phyloP scores from a whole-genome alignment of 92 coral and sea anemone species.

The Epizoanthus illoricatus region DNA sequence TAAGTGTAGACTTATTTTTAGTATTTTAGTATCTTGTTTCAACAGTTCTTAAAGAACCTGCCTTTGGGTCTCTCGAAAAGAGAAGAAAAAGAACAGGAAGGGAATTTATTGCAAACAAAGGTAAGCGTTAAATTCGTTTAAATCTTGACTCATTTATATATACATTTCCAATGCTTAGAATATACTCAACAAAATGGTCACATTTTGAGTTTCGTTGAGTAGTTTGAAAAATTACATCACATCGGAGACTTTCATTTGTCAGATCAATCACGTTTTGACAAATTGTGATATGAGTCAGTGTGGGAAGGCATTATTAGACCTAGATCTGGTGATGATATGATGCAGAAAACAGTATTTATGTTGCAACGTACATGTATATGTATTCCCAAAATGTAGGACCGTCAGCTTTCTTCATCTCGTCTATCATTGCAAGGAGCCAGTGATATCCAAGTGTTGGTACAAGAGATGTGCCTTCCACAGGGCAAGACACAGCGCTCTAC shows the following conservation, averaged over 20 bases:
- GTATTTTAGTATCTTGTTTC: not conserved
- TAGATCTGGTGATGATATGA: too few species aligned
- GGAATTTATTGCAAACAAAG: slow-evolving; percentile 9
- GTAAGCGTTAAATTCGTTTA: not conserved
- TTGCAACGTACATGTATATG: not conserved
- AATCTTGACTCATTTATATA: not conserved
- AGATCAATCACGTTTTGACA: too few species aligned
- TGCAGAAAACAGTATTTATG: not conserved
- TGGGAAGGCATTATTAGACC: too few species aligned
- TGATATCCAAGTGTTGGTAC: slow-evolving; percentile 65
- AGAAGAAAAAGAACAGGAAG: not conserved
- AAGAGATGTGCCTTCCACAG: slow-evolving; percentile 36
- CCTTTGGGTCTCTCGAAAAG: slow-evolving; percentile 17
- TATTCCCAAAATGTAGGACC: slow-evolving; percentile 37
- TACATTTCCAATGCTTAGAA: too few species aligned
- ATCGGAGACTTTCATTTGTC: too few species aligned
- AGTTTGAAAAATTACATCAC: too few species aligned
- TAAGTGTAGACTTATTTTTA: too few species aligned
- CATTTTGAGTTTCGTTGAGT: too few species aligned
- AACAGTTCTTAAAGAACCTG: slow-evolving; percentile 24
- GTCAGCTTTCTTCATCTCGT: slow-evolving; percentile 75
- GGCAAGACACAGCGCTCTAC: not conserved
- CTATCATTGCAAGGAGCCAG: slow-evolving; percentile 85
- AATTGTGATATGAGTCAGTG: too few species aligned
- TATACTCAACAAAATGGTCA: too few species aligned